These are phyloP conservation scores for Pseudeuparius sepicola DNA, from an alignment of 2,888 invertebrate species.

Conservation along the genomic window DNA sequence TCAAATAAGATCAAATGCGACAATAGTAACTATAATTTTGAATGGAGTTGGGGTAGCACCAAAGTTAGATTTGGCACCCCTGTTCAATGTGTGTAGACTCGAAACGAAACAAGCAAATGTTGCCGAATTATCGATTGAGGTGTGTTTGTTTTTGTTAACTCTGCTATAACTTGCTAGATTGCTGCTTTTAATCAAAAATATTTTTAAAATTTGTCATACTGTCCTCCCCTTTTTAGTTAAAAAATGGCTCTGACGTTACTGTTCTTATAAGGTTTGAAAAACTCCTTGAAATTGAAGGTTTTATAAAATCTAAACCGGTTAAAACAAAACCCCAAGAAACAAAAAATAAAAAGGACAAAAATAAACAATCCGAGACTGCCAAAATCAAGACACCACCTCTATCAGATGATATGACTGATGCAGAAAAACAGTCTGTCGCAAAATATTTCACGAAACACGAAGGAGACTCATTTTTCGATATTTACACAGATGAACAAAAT, in stretches of 20 bases:
- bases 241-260: conserved; percentile 18
- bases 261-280: conserved; percentile 21
- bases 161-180: conserved; percentile 5
- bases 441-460: conserved; percentile 12
- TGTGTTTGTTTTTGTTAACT: too few relatives aligned
- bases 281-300: conserved; percentile 23
- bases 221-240: conserved; percentile 18
- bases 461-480: conserved; percentile 19
- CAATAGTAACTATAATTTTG: conserved; percentile 22
- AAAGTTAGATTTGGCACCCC: conserved; percentile 20
- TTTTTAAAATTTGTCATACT: too few relatives aligned
- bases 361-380: conserved; percentile 5
- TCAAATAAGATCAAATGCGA: conserved; percentile 22
- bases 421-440: conserved; percentile 16
- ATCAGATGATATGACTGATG: conserved; percentile 17
- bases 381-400: conserved; percentile 12
- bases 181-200: neutral
- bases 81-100: conserved; percentile 21
- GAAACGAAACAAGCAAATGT: conserved; percentile 18
- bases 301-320: conserved; percentile 9
- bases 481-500: too few relatives aligned
- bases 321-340: conserved; percentile 4
- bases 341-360: conserved; percentile 15
- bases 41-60: conserved; percentile 20
- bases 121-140: conserved; percentile 20